Evolutionary conservation across 2,113 vertebrate species (phyloP), one percentile per base, ranked within the genome.

Genomic region (Passer montanus): DNA sequence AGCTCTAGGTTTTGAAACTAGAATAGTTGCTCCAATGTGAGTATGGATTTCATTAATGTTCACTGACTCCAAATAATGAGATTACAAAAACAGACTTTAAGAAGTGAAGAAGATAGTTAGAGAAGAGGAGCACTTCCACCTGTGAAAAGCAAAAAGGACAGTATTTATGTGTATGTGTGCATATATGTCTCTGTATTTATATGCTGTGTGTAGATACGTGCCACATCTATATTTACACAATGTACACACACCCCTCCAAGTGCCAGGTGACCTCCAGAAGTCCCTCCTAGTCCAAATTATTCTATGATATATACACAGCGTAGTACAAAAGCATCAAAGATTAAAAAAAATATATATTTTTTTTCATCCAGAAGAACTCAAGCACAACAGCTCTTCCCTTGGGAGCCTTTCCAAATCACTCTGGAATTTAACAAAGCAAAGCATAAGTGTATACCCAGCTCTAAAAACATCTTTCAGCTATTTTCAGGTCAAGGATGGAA

Each of bases 401-500:
- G 47, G 37, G 41, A 76, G 24, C 41, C 66, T 95, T 87, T 94
- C 84, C 90, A 72, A 96, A 95, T 37, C 15, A 35, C 55, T 87
- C 31, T 67, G 79, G 63, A 87, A 89, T 95, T 88, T 35, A 77
- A 80, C 79, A 93, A 95, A 96, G 44, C 20, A 17, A 89, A 31
- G 37, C 7, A 0, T 8, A 78, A 64, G 20, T 15, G 31, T 69
- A 66, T 22, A 62, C 72, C 68, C 30, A 5, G 63, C 37, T 80
- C 64, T 35, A 67, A 58, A 68, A 92, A 59, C 31, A 84, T 11
- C 58, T 87, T 94, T 73, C 63, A 87, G 68, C 39, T 31, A 35
- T 90, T 94, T 88, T 94, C 81, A 83, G 60, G 93, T 83, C 72
- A 90, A 69, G 30, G 23, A 91, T 63, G 37, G 84, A 90, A 89